These are phyloP conservation scores for Tarsius wallacei DNA, from an alignment of 2,797 vertebrate genomes.

Conservation along the genomic window DNA sequence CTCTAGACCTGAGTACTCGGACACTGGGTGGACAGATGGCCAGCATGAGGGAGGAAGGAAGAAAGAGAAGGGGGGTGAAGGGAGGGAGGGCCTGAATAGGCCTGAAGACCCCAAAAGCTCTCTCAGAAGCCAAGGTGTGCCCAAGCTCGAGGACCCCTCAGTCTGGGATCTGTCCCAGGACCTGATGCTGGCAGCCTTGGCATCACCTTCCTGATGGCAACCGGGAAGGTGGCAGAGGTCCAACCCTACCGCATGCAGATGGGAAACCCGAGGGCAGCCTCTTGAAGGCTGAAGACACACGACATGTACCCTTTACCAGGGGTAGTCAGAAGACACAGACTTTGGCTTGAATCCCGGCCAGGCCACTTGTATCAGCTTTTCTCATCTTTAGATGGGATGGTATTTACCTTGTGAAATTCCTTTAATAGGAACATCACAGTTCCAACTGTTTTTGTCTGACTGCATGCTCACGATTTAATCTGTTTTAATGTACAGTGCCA, in stretches of 20 bases:
- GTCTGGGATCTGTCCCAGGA: background rate
- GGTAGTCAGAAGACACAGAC: background rate
- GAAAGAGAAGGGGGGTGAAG: no score
- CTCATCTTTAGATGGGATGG: background rate
- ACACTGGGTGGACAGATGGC: fast-evolving
- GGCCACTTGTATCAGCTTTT: background rate
- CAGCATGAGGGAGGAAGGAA: background rate
- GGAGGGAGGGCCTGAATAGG: background rate
- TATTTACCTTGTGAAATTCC: constrained; percentile 18
- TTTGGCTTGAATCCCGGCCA: background rate
- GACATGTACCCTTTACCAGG: background rate
- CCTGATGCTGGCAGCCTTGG: background rate
- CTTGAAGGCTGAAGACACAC: background rate
- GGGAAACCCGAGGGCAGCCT: background rate
- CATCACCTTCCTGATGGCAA: background rate
- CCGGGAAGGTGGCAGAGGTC: background rate
- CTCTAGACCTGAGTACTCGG: background rate
- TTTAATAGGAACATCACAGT: background rate
- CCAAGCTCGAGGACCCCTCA: background rate
- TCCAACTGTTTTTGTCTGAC: background rate
- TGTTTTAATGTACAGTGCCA: background rate
- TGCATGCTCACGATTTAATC: background rate
- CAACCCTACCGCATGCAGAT: background rate
- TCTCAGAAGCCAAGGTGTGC: background rate
- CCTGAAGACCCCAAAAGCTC: background rate